Conservation (phyloP, 1,140 invertebrate genomes). For the Akabosia matsudoensis region DNA sequence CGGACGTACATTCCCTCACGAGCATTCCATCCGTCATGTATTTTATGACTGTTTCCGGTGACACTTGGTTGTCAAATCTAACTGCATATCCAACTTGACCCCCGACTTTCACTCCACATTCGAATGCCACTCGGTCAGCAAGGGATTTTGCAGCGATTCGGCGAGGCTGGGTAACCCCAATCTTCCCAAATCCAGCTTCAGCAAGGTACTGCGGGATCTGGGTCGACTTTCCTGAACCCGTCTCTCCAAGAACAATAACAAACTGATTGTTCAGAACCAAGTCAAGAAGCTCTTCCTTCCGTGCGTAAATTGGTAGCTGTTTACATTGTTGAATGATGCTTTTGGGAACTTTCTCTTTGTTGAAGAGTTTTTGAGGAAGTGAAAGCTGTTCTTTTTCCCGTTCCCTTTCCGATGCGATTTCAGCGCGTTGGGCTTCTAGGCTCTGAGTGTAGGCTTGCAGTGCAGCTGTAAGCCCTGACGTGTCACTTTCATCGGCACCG, state of each 20-base stretch:
- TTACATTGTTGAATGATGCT: not conserved
- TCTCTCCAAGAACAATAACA: constrained; percentile 8
- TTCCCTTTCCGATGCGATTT: no score
- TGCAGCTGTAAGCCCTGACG: no score
- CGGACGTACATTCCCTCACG: constrained; percentile 77
- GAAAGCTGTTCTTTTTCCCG: no score
- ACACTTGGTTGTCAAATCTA: constrained; percentile 83
- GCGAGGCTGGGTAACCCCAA: constrained; percentile 46
- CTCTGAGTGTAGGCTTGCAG: no score
- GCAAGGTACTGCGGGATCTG: constrained; percentile 38
- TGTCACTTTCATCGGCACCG: no score
- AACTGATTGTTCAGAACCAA: not conserved
- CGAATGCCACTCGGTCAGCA: not conserved
- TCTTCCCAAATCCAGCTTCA: constrained; percentile 25
- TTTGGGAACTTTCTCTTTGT: no score
- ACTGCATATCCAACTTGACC: constrained; percentile 65
- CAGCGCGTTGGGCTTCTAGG: no score
- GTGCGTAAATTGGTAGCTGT: not conserved
- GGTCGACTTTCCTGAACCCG: constrained; percentile 46
- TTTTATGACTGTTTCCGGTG: constrained; percentile 68
- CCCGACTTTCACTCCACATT: not conserved
- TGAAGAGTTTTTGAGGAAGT: no score
- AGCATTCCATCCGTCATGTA: constrained; percentile 95
- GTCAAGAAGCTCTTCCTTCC: not conserved
- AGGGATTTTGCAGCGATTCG: not conserved